These are phyloP conservation scores for Podarcis raffonei DNA, from an alignment of 2,113 vertebrate genomes.

Conservation along the genomic window DNA sequence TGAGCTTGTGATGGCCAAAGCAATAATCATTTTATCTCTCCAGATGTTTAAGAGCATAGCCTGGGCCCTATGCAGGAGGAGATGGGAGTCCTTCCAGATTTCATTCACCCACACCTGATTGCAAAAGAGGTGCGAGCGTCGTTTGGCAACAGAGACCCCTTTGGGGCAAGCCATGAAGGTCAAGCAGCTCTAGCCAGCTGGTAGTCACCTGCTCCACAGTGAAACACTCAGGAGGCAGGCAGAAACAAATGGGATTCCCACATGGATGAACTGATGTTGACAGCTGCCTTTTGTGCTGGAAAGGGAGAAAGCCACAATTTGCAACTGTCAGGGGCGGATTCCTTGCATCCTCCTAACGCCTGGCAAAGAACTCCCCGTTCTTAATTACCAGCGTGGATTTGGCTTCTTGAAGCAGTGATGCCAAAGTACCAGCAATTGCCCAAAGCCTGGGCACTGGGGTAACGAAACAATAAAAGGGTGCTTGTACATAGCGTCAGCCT, in stretches of 20 bases:
- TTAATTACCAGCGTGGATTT: constrained; percentile 55
- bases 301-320: constrained; percentile 65
- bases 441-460: constrained; percentile 28
- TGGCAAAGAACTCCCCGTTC: constrained; percentile 53
- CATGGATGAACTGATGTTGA: constrained; percentile 57
- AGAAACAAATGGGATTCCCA: constrained; percentile 61
- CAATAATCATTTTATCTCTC: not conserved
- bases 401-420: constrained; percentile 40
- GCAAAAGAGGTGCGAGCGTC: constrained; percentile 33
- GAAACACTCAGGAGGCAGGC: constrained; percentile 45
- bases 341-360: constrained; percentile 17
- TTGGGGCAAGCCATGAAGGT: constrained; percentile 30
- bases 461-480: constrained; percentile 59
- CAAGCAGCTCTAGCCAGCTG: constrained; percentile 62
- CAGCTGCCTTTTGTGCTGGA: constrained; percentile 67
- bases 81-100: not conserved
- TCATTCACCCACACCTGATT: constrained; percentile 25
- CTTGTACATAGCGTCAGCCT: constrained; percentile 1
- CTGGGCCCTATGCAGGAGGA: constrained; percentile 12
- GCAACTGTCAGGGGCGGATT: constrained; percentile 67
- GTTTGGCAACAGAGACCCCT: constrained; percentile 15
- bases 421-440: constrained; percentile 37
- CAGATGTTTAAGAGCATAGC: not conserved
- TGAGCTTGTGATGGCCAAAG: not conserved
- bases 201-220: constrained; percentile 66